Percentiles rank a stretch among this genome's conserved stretches.
Evolutionary conservation across 2,797 vertebrate species (phyloP).

Genomic region (Sylvilagus floridanus): DNA sequence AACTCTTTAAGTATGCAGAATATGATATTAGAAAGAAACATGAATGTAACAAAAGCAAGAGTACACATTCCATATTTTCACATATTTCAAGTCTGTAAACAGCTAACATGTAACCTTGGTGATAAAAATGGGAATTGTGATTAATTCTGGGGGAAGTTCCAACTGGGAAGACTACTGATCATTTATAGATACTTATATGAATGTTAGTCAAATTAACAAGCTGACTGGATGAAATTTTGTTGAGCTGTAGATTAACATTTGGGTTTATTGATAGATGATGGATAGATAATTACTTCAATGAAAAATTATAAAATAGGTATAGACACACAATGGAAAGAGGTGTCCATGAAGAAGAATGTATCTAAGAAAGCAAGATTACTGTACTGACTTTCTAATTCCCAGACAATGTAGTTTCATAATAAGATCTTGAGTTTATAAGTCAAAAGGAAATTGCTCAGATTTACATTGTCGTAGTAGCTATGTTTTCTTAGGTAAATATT

Average conservation of each 20-base stretch:
- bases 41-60: not conserved
- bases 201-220: not conserved
- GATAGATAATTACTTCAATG: not conserved
- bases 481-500: not conserved
- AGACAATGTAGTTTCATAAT: not conserved
- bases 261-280: not conserved
- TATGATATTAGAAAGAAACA: not conserved
- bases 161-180: not conserved
- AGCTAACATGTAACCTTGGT: not conserved
- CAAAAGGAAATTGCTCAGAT: not conserved
- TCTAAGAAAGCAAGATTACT: not conserved
- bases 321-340: not conserved
- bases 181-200: not conserved
- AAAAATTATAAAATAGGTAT: not conserved
- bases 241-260: not conserved
- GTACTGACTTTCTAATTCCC: not conserved
- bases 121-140: not conserved
- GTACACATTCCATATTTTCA: not conserved
- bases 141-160: not conserved
- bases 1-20: not conserved
- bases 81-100: not conserved
- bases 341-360: not conserved
- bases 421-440: not conserved
- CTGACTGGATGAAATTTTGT: not conserved
- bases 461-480: not conserved